phyloP scores from a whole-genome alignment of 53 echinoderm and acorn worm species.

The Paelopatides confundens region DNA sequence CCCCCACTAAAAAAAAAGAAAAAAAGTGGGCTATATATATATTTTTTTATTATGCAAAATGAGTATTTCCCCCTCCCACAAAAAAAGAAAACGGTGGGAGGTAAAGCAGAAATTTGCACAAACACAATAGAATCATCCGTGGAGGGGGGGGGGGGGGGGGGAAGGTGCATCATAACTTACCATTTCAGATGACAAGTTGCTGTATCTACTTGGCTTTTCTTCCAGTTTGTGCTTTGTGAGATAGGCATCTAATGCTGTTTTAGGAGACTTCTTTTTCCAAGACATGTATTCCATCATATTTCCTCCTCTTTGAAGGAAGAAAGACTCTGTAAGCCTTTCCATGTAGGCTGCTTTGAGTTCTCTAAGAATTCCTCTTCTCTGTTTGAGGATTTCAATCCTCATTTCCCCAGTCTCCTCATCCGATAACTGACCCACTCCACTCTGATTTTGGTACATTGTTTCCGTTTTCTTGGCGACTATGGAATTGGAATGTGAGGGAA shows the following conservation, averaged over 20 bases:
- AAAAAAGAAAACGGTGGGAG: too few relatives aligned
- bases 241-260: conserved; percentile 67
- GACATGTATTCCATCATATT: conserved; percentile 99
- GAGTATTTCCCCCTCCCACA: too few relatives aligned
- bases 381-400: conserved; percentile 79
- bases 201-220: conserved; percentile 50
- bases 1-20: too few relatives aligned
- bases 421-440: conserved; percentile 72
- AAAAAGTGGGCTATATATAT: too few relatives aligned
- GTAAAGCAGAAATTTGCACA: too few relatives aligned
- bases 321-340: conserved; percentile 90
- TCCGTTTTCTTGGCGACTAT: conserved; percentile 66
- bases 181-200: neutral
- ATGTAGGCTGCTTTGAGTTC: conserved; percentile 84
- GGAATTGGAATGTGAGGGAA: conserved; percentile 96
- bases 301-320: conserved; percentile 89
- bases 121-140: too few relatives aligned
- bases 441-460: conserved; percentile 65
- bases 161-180: neutral
- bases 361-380: conserved; percentile 73
- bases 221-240: conserved; percentile 82
- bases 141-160: too few relatives aligned
- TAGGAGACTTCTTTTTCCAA: conserved; percentile 91
- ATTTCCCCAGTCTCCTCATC: conserved; percentile 84
- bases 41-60: too few relatives aligned